phyloP scores from a whole-genome alignment of 2,888 invertebrate genomes.

The Oeneis ivallda region DNA sequence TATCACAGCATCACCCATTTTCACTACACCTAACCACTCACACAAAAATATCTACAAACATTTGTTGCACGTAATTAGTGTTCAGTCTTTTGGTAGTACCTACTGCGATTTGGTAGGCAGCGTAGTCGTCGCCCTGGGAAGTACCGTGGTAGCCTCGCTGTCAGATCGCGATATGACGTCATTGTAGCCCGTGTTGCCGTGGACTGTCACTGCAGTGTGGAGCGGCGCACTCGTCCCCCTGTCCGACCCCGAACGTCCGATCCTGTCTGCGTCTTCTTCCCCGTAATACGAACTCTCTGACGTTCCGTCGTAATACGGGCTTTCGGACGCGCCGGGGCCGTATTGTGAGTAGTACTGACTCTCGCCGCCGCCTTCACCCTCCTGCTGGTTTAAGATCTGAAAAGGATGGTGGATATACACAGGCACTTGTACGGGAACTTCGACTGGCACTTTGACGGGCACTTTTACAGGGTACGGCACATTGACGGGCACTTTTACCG shows the following conservation, averaged over 20 bases:
- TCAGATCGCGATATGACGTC: conserved; percentile 67
- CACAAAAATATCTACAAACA: conserved; percentile 28
- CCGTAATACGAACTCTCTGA: conserved; percentile 26
- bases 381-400: conserved; percentile 49
- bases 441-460: conserved; percentile 56
- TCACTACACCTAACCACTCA: conserved; percentile 46
- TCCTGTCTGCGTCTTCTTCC: conserved; percentile 30
- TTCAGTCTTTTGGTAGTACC: conserved; percentile 6
- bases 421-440: conserved; percentile 63
- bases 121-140: conserved; percentile 35
- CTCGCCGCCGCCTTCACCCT: conserved; percentile 35
- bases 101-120: conserved; percentile 14
- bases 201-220: conserved; percentile 55
- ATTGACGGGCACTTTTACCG: conserved; percentile 34
- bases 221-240: conserved; percentile 44
- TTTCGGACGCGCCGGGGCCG: conserved; percentile 25
- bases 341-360: conserved; percentile 29
- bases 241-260: conserved; percentile 27
- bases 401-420: conserved; percentile 62
- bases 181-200: conserved; percentile 56
- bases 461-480: conserved; percentile 37
- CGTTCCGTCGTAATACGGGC: conserved; percentile 25
- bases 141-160: conserved; percentile 41
- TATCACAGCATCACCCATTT: conserved; percentile 76
- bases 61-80: conserved; percentile 1